phyloP scores from a whole-genome alignment of 2,113 vertebrate genomes.

The human (Homo sapiens) region GRCh38 chr14:95918001-95918500 shows the following conservation, averaged over 20 bases:
- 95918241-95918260: no score
- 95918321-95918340: background rate
- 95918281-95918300: no score
- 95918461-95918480: background rate
- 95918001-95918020: background rate
- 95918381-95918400: background rate
- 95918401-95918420: no score
- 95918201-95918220: no score
- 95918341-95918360: fast-evolving
- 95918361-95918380: background rate
- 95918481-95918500: background rate
- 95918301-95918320: no score
- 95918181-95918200: no score
- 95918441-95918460: background rate
- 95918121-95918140: no score
- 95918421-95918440: background rate
- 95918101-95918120: no score
- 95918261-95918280: no score
- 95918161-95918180: no score
- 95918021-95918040: background rate
- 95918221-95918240: no score
- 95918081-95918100: background rate
- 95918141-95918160: no score
- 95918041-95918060: fast-evolving
- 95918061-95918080: background rate